Evolutionary conservation across 1,140 invertebrate species (phyloP).

Genomic region (Kradibia gibbosae): DNA sequence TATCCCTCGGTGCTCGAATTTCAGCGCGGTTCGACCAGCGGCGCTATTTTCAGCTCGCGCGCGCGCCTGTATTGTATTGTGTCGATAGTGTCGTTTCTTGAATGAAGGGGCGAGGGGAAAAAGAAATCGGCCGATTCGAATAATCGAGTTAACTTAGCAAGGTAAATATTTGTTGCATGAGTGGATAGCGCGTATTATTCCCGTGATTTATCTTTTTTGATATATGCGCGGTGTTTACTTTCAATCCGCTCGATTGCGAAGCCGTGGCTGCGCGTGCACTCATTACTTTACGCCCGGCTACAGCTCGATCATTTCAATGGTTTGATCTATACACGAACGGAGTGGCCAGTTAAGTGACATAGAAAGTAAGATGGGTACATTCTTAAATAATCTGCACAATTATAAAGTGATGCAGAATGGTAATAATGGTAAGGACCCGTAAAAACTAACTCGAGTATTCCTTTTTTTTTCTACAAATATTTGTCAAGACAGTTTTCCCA

Average conservation of each 20-base stretch:
- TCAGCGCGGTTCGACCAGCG: neutral
- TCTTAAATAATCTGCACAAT: too few relatives aligned
- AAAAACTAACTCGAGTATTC: neutral
- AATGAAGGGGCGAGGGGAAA: neutral
- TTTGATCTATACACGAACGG: neutral
- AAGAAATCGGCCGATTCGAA: neutral
- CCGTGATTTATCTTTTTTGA: neutral
- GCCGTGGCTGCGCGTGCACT: neutral
- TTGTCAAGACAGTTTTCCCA: neutral
- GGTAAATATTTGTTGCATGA: neutral
- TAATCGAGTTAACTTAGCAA: neutral
- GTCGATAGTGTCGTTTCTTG: neutral
- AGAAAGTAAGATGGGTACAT: too few relatives aligned
- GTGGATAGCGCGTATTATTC: neutral
- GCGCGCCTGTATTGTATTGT: neutral
- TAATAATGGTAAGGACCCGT: too few relatives aligned
- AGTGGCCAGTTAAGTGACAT: too few relatives aligned
- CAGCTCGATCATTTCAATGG: neutral
- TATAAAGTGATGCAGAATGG: too few relatives aligned
- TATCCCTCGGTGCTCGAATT: constrained; percentile 43
- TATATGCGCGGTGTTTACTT: neutral
- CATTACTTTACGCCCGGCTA: neutral
- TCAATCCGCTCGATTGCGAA: neutral
- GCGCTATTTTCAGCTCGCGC: neutral
- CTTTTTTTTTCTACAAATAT: neutral